These are phyloP conservation scores for Austrofundulus limnaeus DNA, from an alignment of 2,113 vertebrate species.

Conservation along the genomic window DNA sequence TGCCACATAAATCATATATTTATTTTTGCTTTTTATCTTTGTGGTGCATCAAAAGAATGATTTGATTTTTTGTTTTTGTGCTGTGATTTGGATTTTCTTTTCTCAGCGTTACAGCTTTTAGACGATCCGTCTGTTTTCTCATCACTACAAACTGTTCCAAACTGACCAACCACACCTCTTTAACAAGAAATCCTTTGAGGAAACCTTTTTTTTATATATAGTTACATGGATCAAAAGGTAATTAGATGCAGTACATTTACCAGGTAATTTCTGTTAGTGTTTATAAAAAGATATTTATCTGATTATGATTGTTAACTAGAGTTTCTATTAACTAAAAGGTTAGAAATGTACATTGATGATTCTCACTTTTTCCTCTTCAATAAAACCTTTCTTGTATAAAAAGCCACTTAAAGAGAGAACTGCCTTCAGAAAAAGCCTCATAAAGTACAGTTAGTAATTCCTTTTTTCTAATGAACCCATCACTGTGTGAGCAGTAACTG, in stretches of 20 bases:
- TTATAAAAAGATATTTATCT: background rate
- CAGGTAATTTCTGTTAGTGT: background rate
- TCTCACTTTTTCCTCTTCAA: background rate
- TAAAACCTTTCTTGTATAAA: background rate
- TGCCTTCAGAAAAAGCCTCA: background rate
- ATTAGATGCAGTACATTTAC: background rate
- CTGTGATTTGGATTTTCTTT: slow-evolving; percentile 13
- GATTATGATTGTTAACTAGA: background rate
- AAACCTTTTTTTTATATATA: too few species aligned
- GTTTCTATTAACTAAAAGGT: slow-evolving; percentile 14
- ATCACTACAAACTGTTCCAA: background rate
- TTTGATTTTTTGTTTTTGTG: slow-evolving; percentile 4
- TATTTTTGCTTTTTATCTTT: background rate
- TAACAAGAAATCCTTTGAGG: too few species aligned
- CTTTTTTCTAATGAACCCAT: slow-evolving; percentile 16
- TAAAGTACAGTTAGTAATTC: background rate
- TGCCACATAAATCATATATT: background rate
- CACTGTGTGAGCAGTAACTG: slow-evolving; percentile 12
- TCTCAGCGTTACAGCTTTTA: slow-evolving; percentile 13
- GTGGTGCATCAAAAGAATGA: background rate
- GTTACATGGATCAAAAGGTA: background rate
- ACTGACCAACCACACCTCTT: too few species aligned
- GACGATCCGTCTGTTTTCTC: background rate
- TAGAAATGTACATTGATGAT: slow-evolving; percentile 2
- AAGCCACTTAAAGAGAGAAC: background rate